Percentiles rank a stretch among this genome's conserved stretches.
These are phyloP conservation scores for Hippocampus abdominalis DNA, from an alignment of 2,113 vertebrate species.

Conservation along the genomic window DNA sequence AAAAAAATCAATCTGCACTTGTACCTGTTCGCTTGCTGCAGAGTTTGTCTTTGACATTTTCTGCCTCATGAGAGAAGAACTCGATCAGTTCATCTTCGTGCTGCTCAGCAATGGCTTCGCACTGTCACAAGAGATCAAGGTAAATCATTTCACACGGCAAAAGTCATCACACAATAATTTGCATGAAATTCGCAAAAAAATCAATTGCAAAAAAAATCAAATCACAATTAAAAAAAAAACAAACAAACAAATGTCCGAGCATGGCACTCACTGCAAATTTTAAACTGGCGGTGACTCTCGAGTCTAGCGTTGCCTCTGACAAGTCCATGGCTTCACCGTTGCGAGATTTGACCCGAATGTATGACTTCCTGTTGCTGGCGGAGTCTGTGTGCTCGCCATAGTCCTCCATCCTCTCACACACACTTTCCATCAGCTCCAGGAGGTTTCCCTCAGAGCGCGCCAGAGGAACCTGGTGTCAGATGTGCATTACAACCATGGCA, in stretches of 20 bases:
- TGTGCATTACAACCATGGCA: not conserved
- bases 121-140: conserved; percentile 68
- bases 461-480: conserved; percentile 78
- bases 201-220: too few species aligned
- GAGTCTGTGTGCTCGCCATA: conserved; percentile 83
- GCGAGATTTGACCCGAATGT: conserved; percentile 77
- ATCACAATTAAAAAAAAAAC: not conserved
- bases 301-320: conserved; percentile 79
- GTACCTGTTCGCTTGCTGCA: conserved; percentile 93
- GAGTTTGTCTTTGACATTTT: conserved; percentile 91
- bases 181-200: too few species aligned
- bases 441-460: conserved; percentile 89
- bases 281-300: conserved; percentile 80
- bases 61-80: conserved; percentile 85
- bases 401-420: conserved; percentile 93
- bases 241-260: not conserved
- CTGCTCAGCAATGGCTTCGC: conserved; percentile 91
- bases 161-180: too few species aligned
- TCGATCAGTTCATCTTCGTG: conserved; percentile 94
- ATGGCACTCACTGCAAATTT: conserved; percentile 82
- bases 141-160: not conserved
- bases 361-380: conserved; percentile 78
- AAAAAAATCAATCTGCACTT: not conserved
- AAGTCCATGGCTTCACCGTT: conserved; percentile 81
- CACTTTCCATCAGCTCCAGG: conserved; percentile 85